These are phyloP conservation scores for Amazona guildingii DNA, from an alignment of 2,113 vertebrate species.

Conservation along the genomic window DNA sequence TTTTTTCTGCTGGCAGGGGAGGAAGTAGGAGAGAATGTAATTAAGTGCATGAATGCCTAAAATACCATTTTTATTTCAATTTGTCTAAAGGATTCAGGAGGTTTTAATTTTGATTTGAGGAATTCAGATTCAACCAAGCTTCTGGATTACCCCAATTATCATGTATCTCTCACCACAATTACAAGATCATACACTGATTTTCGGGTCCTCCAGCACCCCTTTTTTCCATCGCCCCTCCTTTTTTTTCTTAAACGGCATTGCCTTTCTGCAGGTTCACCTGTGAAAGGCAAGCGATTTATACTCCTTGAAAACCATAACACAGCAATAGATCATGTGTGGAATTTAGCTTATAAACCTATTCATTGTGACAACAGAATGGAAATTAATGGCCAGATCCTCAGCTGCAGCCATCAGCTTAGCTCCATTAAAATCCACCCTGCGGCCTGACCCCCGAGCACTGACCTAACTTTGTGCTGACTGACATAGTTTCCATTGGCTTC, in stretches of 20 bases:
- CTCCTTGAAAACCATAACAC: neutral
- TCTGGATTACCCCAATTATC: neutral
- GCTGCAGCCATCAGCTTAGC: slow-evolving; percentile 30
- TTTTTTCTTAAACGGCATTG: neutral
- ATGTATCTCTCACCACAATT: neutral
- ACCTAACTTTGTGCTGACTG: slow-evolving; percentile 3
- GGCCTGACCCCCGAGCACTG: slow-evolving; percentile 10
- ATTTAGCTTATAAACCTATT: slow-evolving; percentile 39
- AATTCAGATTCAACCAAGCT: neutral
- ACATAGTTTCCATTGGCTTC: slow-evolving; percentile 18
- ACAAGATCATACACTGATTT: neutral
- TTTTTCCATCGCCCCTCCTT: rapidly evolving
- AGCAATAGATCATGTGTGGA: neutral
- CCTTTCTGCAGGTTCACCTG: neutral
- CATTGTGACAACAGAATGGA: slow-evolving; percentile 11
- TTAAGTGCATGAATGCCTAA: slow-evolving; percentile 8
- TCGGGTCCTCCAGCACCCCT: neutral
- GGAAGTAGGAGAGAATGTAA: slow-evolving; percentile 1
- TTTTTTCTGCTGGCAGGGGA: neutral
- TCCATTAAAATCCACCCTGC: slow-evolving; percentile 50
- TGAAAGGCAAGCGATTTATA: slow-evolving; percentile 7
- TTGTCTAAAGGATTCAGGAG: neutral
- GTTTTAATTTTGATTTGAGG: neutral
- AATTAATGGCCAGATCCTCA: slow-evolving; percentile 49
- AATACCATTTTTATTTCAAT: neutral